A percentile compares a stretch with the other conserved stretches of the same genome.
These are phyloP conservation scores for Parus major DNA, from an alignment of 2,113 vertebrate species.

Conservation along the genomic window DNA sequence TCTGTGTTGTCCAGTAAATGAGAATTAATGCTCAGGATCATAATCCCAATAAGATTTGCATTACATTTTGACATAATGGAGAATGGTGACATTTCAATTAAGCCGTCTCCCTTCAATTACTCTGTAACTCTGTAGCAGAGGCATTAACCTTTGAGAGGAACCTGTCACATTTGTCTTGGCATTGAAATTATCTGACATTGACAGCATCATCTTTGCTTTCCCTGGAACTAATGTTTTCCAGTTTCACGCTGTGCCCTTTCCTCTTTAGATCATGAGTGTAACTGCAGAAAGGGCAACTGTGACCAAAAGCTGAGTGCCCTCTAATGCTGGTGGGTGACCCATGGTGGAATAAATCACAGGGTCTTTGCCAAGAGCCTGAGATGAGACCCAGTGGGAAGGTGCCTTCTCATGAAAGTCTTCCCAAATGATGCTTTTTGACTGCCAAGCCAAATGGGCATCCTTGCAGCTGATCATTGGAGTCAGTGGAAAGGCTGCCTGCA, in stretches of 20 bases:
- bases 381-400: not conserved
- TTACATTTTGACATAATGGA: constrained; percentile 53
- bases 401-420: not conserved
- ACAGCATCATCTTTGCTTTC: constrained; percentile 58
- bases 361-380: not conserved
- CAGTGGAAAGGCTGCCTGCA: not conserved
- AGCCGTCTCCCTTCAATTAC: constrained; percentile 10
- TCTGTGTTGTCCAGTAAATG: not conserved
- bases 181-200: constrained; percentile 49
- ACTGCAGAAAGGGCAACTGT: constrained; percentile 19
- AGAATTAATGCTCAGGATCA: constrained; percentile 50
- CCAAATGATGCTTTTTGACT: not conserved
- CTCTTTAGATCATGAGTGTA: not conserved
- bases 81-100: constrained; percentile 65
- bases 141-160: constrained; percentile 61
- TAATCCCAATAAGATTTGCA: constrained; percentile 52
- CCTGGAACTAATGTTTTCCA: constrained; percentile 26
- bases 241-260: not conserved
- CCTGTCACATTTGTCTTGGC: constrained; percentile 48
- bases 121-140: not conserved
- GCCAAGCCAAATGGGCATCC: not conserved
- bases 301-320: not conserved
- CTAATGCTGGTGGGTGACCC: not conserved
- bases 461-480: not conserved
- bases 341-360: not conserved